Percentiles rank a stretch among this genome's conserved stretches.
phyloP scores from a whole-genome alignment of 2,113 vertebrate species.

The Sturnus vulgaris region DNA sequence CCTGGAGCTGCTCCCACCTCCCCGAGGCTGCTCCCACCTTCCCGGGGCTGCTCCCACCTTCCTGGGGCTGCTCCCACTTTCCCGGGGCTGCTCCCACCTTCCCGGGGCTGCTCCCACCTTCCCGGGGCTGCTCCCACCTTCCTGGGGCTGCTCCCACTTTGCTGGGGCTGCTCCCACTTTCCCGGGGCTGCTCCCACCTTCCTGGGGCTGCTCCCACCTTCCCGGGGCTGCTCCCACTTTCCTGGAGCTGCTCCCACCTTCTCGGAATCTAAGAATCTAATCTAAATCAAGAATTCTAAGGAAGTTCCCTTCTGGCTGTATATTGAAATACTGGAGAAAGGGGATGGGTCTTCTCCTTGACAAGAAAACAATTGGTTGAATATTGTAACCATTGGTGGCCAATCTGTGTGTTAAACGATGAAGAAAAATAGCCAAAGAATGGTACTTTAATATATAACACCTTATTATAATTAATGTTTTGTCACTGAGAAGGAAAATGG shows the following conservation, averaged over 20 bases:
- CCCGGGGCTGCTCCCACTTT: not conserved
- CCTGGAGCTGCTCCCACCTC: rapidly evolving
- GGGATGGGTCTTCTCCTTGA: not conserved
- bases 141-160: rapidly evolving
- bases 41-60: rapidly evolving
- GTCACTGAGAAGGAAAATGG: not conserved
- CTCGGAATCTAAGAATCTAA: no score
- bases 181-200: rapidly evolving
- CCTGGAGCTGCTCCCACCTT: not conserved
- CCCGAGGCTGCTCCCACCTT: rapidly evolving
- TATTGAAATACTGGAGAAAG: not conserved
- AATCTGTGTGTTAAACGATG: rapidly evolving
- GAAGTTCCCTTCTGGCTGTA: not conserved
- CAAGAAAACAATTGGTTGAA: not conserved
- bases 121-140: rapidly evolving
- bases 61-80: no score
- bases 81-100: not conserved
- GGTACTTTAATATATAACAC: not conserved
- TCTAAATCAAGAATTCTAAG: no score
- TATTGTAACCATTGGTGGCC: not conserved
- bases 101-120: not conserved
- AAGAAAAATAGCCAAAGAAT: not conserved
- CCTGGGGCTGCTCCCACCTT: rapidly evolving
- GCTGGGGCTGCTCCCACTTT: not conserved
- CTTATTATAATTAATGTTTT: not conserved